Base-by-base conservation (phyloP, 2,113 vertebrate genomes). In the Athene cunicularia region DNA sequence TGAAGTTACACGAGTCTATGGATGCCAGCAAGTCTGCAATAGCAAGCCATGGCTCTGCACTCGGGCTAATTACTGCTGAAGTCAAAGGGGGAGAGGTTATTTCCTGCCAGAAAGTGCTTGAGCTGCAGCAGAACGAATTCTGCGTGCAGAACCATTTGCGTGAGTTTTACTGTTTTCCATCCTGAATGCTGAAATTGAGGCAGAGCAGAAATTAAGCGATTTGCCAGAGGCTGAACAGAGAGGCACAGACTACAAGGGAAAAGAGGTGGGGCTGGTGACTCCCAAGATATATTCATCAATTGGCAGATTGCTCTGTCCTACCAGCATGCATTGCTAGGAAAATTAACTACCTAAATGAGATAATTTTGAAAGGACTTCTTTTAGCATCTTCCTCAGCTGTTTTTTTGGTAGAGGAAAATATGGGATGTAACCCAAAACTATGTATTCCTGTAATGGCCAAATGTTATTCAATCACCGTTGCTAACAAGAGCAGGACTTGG, bases 281-380 rank as follows among this genome's bases (percentile, higher is more conserved):
- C 68, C 83, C 28, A 56, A 71, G 75, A 56, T 63, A 14, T 41
- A 63, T 83, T 62, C 37, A 71, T 71, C 59, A 39, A 1, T 35
- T 64, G 88, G 64, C 80, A 85, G 72, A 43, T 53, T 49, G 37
- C 43, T 73, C 82, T 95, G 60, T 85, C 56, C 56, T 83, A 77
- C 76, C 76, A 71, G 75, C 73, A 59, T 59, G 75, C 75, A 49
- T 16, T 71, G 76, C 43, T 26, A 71, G 80, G 64, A 71, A 90
- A 77, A 92, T 84, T 64, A 87, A 55, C 86, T 67, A 81, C 52
- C 43, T 60, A 86, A 83, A 89, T 81, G 28, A 70, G 49, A 76
- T 73, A 20, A 52, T 85, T 94, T 93, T 56, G 67, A 81, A 93
- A 93, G 74, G 60, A 82, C 47, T 79, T 91, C 86, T 92, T 95